Evolutionary conservation across 2,888 invertebrate genomes (phyloP), one percentile per base, ranked within the genome.

Genomic region (Tethea ocularis): DNA sequence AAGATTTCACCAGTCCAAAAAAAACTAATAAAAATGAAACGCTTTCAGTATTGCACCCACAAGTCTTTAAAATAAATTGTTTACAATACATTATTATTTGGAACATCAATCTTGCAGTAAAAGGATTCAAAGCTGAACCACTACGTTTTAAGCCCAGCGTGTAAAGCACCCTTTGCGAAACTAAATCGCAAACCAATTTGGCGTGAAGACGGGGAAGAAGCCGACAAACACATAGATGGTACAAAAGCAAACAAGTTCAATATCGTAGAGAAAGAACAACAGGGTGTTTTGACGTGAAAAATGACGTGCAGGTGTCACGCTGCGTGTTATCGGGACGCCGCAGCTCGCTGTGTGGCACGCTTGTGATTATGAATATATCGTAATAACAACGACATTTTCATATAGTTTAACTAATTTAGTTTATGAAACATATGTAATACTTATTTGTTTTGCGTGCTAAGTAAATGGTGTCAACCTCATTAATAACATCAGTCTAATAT

Each of bases 271-370:
- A 82, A 82, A 80, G 81, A 84, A 84, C 82, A 82, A 82, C 80
- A 82, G 71, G 70, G 70, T 72, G 75, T 70, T 46, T n/a, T 20
- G 78, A 74, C 82, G 84, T 90, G 90, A 91, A 90, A 91, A 91
- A 91, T 88, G 89, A 91, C 81, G 79, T 83, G 82, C 89, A 90
- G 88, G 89, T 89, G 88, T 86, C 88, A 85, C 81, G 80, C 66
- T 59, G 61, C 29, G 62, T 68, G 75, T 77, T 86, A 85, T 86
- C 85, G 75, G 76, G 66, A 64, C 65, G 69, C 72, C 69, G 66
- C 83, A 83, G 83, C 46, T 46, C 10, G 46, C 75, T 69, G 52
- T 69, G 66, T 68, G 66, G 62, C 62, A 59, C 38, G 65, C 56
- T 61, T 61, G 68, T 70, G 68, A 69, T 77, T 68, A 64, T 61